These are phyloP conservation scores for Philaethria dido DNA, from an alignment of 2,888 invertebrate species.

Conservation along the genomic window DNA sequence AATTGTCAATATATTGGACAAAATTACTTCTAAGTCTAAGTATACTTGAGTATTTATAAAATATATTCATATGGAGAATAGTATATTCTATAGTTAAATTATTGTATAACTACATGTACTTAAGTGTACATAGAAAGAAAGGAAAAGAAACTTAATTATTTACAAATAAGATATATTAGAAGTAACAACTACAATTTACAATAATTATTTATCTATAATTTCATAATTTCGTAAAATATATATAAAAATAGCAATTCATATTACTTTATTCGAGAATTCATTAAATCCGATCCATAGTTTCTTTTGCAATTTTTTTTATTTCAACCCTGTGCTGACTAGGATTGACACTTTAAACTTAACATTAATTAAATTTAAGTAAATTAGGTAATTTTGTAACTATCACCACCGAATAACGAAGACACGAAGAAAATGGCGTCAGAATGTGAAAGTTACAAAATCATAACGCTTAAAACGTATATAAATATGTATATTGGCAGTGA, in stretches of 20 bases:
- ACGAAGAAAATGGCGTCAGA: slow-evolving; percentile 3
- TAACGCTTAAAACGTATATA: slow-evolving; percentile 43
- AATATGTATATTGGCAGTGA: slow-evolving; percentile 72
- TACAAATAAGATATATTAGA: slow-evolving; percentile 31
- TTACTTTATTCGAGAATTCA: slow-evolving; percentile 3
- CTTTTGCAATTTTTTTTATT: slow-evolving; percentile 34
- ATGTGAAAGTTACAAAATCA: slow-evolving; percentile 25
- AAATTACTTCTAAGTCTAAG: slow-evolving; percentile 41
- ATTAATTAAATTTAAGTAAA: slow-evolving; percentile 51
- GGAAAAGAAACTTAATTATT: slow-evolving; percentile 24
- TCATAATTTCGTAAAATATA: slow-evolving; percentile 2
- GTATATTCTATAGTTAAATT: slow-evolving; percentile 38
- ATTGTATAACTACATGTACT: slow-evolving; percentile 24
- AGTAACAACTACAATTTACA: slow-evolving; percentile 19
- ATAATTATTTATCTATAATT: slow-evolving; percentile 12
- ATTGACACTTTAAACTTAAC: slow-evolving; percentile 61
- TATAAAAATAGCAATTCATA: neutral
- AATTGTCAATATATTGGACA: slow-evolving; percentile 49
- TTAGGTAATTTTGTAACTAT: slow-evolving; percentile 40
- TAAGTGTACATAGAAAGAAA: slow-evolving; percentile 2
- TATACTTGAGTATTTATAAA: slow-evolving; percentile 51
- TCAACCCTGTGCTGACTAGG: slow-evolving; percentile 82
- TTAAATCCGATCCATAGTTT: slow-evolving; percentile 21
- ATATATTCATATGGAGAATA: slow-evolving; percentile 38
- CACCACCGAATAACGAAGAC: slow-evolving; percentile 28